phyloP scores from a whole-genome alignment of 2,797 vertebrate genomes.

The Euphonia xanthogaster region DNA sequence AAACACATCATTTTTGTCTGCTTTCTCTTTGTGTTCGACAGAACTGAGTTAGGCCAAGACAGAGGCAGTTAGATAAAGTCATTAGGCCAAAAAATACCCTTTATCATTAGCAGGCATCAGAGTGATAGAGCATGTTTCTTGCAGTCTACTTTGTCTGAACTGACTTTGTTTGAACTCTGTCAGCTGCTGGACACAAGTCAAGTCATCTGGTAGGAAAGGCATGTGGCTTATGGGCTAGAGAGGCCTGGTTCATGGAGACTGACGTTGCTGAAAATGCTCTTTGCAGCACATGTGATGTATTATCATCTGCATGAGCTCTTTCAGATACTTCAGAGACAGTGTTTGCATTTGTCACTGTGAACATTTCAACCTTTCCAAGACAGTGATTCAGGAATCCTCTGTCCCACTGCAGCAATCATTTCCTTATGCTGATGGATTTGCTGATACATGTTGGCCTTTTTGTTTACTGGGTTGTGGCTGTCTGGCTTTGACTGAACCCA shows the following conservation, averaged over 20 bases:
- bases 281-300: background rate
- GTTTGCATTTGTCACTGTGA: background rate
- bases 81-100: background rate
- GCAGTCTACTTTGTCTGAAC: background rate
- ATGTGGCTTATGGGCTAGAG: background rate
- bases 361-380: background rate
- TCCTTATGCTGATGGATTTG: background rate
- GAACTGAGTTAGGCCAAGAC: background rate
- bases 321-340: background rate
- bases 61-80: background rate
- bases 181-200: background rate
- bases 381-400: constrained; percentile 3
- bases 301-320: background rate
- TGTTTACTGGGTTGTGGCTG: background rate
- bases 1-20: background rate
- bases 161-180: background rate
- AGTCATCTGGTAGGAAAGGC: background rate
- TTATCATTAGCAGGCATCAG: background rate
- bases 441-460: background rate
- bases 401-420: background rate
- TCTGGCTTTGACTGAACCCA: background rate
- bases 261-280: background rate
- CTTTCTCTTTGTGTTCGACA: background rate
- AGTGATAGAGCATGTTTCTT: background rate
- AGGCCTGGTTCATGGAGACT: background rate